phyloP scores from a whole-genome alignment of 2,797 vertebrate species.

The Anguilla megastoma region DNA sequence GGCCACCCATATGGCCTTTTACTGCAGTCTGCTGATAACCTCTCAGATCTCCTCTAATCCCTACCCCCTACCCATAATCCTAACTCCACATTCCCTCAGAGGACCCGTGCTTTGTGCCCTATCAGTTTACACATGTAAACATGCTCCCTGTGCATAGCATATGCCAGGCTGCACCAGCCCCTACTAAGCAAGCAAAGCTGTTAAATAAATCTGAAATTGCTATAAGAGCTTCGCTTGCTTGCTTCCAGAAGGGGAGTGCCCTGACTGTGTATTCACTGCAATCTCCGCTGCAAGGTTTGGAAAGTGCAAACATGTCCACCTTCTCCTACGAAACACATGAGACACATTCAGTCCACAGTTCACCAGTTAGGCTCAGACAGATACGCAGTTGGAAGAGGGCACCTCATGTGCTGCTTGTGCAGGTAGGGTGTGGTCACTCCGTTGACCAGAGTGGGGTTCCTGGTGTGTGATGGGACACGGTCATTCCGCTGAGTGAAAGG shows the following conservation, averaged over 20 bases:
- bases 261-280: background rate
- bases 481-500: background rate
- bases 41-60: background rate
- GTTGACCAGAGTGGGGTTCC: background rate
- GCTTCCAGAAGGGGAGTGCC: background rate
- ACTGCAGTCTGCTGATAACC: conserved; percentile 23
- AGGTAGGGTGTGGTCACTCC: background rate
- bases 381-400: background rate
- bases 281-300: background rate
- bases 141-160: background rate
- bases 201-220: background rate
- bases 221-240: background rate
- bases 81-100: background rate
- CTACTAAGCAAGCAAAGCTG: background rate
- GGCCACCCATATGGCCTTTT: background rate
- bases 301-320: background rate
- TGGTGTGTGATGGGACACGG: background rate
- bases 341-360: background rate
- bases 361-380: background rate
- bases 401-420: background rate
- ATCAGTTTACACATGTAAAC: conserved; percentile 13
- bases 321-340: background rate
- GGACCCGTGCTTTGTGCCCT: background rate
- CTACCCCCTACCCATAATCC: background rate
- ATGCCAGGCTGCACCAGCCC: background rate